Evolutionary conservation across 2,888 invertebrate genomes (phyloP).

Genomic region (Thysanoteuthis rhombus): DNA sequence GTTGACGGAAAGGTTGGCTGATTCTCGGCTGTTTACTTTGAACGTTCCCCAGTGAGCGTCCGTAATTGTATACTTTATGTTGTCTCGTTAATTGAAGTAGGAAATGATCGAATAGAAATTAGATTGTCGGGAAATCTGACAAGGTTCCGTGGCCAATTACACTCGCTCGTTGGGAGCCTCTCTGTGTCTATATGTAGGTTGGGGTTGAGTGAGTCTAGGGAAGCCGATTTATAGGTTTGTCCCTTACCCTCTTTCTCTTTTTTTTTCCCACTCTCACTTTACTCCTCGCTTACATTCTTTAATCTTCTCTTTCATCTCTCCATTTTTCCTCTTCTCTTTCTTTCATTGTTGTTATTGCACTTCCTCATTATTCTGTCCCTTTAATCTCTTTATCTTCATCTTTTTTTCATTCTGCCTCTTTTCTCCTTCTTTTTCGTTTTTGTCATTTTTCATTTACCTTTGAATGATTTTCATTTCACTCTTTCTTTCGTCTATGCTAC

Average conservation of each 20-base stretch:
- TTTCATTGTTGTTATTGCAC: not conserved
- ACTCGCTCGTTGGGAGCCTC: not conserved
- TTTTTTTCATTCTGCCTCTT: not conserved
- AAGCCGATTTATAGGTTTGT: not conserved
- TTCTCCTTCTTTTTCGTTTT: not conserved
- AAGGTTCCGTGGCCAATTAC: not conserved
- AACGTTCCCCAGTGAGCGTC: not conserved
- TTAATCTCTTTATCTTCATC: not conserved
- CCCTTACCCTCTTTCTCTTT: not conserved
- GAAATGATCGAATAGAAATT: not conserved
- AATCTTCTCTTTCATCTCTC: not conserved
- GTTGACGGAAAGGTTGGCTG: not conserved
- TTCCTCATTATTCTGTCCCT: not conserved
- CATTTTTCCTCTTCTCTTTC: not conserved
- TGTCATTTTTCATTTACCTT: not conserved
- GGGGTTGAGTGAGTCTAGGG: not conserved
- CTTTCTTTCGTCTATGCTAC: not conserved
- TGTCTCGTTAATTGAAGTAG: conserved; percentile 12
- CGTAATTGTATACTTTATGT: conserved; percentile 12
- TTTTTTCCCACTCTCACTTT: not conserved
- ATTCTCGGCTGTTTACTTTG: too few species aligned
- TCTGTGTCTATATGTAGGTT: not conserved
- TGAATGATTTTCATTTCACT: not conserved
- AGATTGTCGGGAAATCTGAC: not conserved
- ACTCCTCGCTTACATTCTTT: not conserved